Evolutionary conservation across 2,888 invertebrate species (phyloP).

Genomic region (Drosophila pseudotakahashii): DNA sequence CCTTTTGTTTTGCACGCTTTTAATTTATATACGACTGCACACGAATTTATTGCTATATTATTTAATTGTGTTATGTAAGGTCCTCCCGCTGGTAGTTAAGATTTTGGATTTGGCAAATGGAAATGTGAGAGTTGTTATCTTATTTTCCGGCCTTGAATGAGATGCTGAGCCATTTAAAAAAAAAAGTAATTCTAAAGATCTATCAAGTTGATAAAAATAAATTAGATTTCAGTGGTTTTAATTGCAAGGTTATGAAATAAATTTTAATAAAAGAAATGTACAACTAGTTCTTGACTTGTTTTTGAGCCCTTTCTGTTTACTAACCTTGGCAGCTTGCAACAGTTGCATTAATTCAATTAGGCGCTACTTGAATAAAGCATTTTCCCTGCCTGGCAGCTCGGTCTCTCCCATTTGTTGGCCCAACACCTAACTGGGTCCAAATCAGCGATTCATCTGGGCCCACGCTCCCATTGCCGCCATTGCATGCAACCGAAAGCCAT

Average conservation of each 20-base stretch:
- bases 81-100: constrained; percentile 29
- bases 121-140: constrained; percentile 21
- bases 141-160: not conserved
- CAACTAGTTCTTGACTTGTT: no score
- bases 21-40: constrained; percentile 66
- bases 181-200: not conserved
- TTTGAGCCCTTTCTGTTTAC: no score
- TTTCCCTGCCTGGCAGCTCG: not conserved
- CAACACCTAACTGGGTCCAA: constrained; percentile 20
- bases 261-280: not conserved
- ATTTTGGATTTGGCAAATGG: constrained; percentile 26
- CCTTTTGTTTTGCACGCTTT: constrained; percentile 69
- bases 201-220: not conserved
- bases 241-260: not conserved
- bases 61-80: constrained; percentile 55
- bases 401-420: constrained; percentile 5
- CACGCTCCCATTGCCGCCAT: constrained; percentile 38
- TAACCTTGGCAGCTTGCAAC: no score
- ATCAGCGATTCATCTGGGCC: constrained; percentile 32
- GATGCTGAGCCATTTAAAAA: not conserved
- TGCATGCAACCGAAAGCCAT: constrained; percentile 17
- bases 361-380: not conserved
- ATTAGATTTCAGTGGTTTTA: not conserved
- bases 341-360: constrained; percentile 15
- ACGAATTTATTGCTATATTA: constrained; percentile 75